Evolutionary conservation across 2,888 invertebrate genomes (phyloP).

Genomic region (Dexiosoma caninum): DNA sequence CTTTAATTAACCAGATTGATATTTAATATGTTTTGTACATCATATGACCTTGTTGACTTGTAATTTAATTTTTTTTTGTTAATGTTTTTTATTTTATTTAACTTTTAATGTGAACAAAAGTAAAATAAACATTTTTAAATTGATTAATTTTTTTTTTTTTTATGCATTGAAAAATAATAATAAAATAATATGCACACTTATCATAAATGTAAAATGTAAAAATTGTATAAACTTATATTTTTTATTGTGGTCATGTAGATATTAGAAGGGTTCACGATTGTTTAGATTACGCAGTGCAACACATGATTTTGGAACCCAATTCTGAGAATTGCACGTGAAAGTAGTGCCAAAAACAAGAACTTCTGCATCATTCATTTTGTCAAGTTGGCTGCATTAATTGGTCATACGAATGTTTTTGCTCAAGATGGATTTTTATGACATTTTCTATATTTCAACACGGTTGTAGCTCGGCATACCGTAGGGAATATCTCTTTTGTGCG

Average conservation of each 20-base stretch:
- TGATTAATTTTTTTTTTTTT: background rate
- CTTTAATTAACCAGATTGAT: constrained; percentile 50
- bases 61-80: constrained; percentile 1
- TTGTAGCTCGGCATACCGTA: no score
- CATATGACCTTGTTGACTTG: constrained; percentile 15
- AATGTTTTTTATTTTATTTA: constrained; percentile 1
- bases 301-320: no score
- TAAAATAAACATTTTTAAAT: background rate
- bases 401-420: no score
- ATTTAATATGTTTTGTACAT: constrained; percentile 9
- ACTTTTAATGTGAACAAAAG: background rate
- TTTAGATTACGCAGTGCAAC: no score
- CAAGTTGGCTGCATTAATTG: no score
- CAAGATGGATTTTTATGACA: no score
- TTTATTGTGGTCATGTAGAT: background rate
- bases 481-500: no score
- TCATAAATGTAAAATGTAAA: background rate
- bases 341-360: no score
- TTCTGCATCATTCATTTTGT: no score
- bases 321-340: no score
- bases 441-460: no score
- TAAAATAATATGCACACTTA: background rate
- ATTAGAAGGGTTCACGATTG: background rate
- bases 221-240: background rate
- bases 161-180: background rate